Evolutionary conservation across 2,797 vertebrate species (phyloP).

Genomic region (Pogonophryne albipinna): DNA sequence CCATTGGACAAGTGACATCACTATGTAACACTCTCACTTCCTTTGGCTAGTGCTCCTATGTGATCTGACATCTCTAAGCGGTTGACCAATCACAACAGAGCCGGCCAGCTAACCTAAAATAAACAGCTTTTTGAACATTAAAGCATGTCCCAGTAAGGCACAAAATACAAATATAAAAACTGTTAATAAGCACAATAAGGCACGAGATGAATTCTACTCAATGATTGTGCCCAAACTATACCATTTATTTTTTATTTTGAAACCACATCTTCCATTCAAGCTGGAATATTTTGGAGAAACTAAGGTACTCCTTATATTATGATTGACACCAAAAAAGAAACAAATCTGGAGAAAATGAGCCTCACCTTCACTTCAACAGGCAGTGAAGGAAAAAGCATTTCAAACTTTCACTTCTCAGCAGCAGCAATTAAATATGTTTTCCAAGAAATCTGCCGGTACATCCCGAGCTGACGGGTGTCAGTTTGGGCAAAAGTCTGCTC

Average conservation of each 20-base stretch:
- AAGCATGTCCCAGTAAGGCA: no score
- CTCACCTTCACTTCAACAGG: conserved; percentile 8
- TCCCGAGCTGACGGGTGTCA: conserved; percentile 48
- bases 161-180: neutral
- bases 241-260: no score
- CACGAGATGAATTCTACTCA: neutral
- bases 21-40: no score
- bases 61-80: no score
- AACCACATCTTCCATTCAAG: no score
- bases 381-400: neutral
- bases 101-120: no score
- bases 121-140: no score
- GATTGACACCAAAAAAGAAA: conserved; percentile 42
- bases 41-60: no score
- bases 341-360: conserved; percentile 18
- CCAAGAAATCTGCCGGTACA: conserved; percentile 9
- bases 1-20: no score
- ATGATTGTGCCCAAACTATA: neutral
- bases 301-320: neutral
- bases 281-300: no score
- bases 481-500: conserved; percentile 14
- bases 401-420: conserved; percentile 4
- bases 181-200: neutral
- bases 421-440: conserved; percentile 59
- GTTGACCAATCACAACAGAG: no score